Evolutionary conservation across 1,140 invertebrate genomes (phyloP), one percentile per base, ranked within the genome.

Genomic region (Drosophila repletoides): DNA sequence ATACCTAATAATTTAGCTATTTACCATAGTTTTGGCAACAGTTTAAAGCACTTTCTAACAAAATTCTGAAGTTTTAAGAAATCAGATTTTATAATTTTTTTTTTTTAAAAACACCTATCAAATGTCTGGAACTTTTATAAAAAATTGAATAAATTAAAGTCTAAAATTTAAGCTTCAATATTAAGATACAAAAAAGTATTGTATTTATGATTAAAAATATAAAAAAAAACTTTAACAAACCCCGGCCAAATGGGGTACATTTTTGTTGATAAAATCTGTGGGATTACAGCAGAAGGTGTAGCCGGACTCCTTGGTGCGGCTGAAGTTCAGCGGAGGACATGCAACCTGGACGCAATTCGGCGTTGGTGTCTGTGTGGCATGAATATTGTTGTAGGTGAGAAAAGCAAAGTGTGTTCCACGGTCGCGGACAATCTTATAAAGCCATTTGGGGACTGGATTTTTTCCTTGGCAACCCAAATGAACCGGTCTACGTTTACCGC

Each of bases 331-430:
- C 0, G 2, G 5, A 1, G 60, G 58, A 5, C 24, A 34, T 1
- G 28, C 5, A 5, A 24, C 2, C 19, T 7, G 1, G 7, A 2
- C 5, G 15, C 41, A 45, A 12, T 22, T 4, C 1, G 41, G 12
- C 4, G 12, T 15, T 6, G 74, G 72, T 0, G 22, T 26, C 4
- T 58, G 9, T 1, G 17, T 3, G 17, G 45, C 72, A 1, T 22
- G 76, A 1, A 72, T 52, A 5, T 76, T 76, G 56, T 76, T 76
- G 12, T 58, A 67, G 19, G 67, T 71, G 6, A 76, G 4, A 22
- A 76, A 67, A 0, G 64, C 68, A 28, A 46, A 38, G 10, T 72
- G 36, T 0, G 66, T 52, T 6, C 6, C 28, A n/a, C n/a, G n/a
- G 21, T 59, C 33, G 3, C 48, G 41, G 1, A 76, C 53, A 28